Base-by-base conservation (phyloP, 2,888 invertebrate species). In the Synergus umbraculus region DNA sequence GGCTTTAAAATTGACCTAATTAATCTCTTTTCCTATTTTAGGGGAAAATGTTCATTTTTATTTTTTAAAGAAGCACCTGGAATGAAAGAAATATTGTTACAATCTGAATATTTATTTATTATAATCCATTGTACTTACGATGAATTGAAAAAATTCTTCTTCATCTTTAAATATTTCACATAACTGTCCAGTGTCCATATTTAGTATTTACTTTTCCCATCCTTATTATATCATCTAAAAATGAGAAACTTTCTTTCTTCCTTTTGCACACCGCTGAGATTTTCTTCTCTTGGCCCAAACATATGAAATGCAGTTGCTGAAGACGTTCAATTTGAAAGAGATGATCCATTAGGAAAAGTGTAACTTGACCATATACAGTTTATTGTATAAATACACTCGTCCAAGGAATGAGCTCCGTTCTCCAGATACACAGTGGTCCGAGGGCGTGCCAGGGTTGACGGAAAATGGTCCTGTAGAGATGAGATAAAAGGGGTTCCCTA, bases 341-440 rank as follows among this genome's bases (percentile, higher is more conserved):
- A 69, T 69, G 49, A 69, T 49, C 46, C 8, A 29, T 69, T 49
- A 73, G 49, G 15, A 54, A 54, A 69, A 9, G 9, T 67, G 43
- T 18, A 49, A 29, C 49, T 69, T 73, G 49, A 54, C 54, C 49
- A 73, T 37, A 66, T 12, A 66, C 49, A 69, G 29, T 49, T 46
- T 69, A 69, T 69, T 69, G 69, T 69, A 22, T 29, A 69, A 46
- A 69, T 49, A 73, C 37, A 43, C 41, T n/a, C 65, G 9, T 18
- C 43, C 41, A 66, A 66, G 65, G 37, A 43, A 43, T 15, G 65
- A 73, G 49, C 54, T n/a, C 54, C 73, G n/a, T 77, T 78, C 66
- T 73, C 64, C 54, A 46, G 65, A 37, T 76, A 29, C 73, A 77
- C 76, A 66, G 22, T 76, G 76, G 76, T 73, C 79, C 80, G 81